Evolutionary conservation across 1,140 invertebrate genomes (phyloP), one percentile per base, ranked within the genome.

Genomic region (Caenorhabditis remanei): DNA sequence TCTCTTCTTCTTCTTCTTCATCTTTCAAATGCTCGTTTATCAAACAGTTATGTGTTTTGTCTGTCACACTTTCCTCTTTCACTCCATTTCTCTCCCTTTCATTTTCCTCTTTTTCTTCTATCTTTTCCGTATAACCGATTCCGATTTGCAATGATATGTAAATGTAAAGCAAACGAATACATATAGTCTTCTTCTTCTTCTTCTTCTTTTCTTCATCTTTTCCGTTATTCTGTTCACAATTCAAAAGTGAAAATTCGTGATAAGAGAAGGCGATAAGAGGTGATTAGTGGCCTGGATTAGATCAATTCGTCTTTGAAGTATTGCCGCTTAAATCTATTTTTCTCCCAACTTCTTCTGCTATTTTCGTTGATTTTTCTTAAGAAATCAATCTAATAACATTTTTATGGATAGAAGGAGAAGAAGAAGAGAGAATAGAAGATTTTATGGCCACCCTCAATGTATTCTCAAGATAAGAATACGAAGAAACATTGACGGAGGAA

Each of bases 1-100:
- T 58, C 21, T 58, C 56, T 58, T 58, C 56, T 58, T 58, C 56
- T 58, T 58, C 56, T 58, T 58, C n/a, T 21, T 32, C n/a, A 7
- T 21, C 71, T 16, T 71, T 46, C 21, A 41, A 79, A 13, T 50
- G 71, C 71, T 79, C 71, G 71, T 79, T 79, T 79, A 79, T 79
- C 71, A 79, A 79, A 79, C 71, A 79, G 71, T 79, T 79, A 79
- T 79, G 71, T 79, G 71, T 79, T 79, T 79, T 79, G 71, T 79
- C 71, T 79, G 71, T 79, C 71, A 79, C 71, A 19, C 71, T 53
- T 41, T 24, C 11, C 24, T 46, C 41, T 32, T 8, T n/a, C n/a
- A 48, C 40, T 50, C 46, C 53, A n/a, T 79, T 40, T 24, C 40
- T 79, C 46, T 79, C 61, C n/a, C n/a, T n/a, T n/a, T 32, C 11